Conservation (phyloP, 2,888 invertebrate species). For the Cryptocheilus praepositus region DNA sequence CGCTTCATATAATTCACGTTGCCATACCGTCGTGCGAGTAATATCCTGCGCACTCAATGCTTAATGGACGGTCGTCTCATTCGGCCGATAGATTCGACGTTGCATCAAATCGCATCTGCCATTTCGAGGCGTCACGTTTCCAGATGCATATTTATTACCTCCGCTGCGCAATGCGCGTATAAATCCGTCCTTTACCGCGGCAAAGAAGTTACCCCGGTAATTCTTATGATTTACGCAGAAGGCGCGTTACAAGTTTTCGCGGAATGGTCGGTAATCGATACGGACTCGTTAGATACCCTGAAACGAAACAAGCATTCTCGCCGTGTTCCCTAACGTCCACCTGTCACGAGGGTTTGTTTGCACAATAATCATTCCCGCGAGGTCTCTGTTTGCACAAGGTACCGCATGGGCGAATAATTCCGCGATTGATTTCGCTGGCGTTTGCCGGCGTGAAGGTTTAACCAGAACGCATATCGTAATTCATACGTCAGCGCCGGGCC, state of each 20-base stretch:
- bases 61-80: background rate
- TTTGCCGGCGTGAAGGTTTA: too few relatives aligned
- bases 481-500: slow-evolving; percentile 5
- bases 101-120: too few relatives aligned
- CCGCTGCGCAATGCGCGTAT: too few relatives aligned
- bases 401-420: too few relatives aligned
- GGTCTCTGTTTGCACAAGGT: background rate
- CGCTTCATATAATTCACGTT: too few relatives aligned
- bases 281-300: slow-evolving; percentile 15
- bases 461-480: slow-evolving; percentile 7
- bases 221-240: slow-evolving; percentile 28
- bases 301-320: slow-evolving; percentile 23
- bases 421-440: too few relatives aligned
- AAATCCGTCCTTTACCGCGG: too few relatives aligned
- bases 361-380: slow-evolving; percentile 20
- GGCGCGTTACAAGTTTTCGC: slow-evolving; percentile 21
- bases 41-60: background rate
- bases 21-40: background rate
- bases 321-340: slow-evolving; percentile 11
- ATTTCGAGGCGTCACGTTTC: too few relatives aligned
- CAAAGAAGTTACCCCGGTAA: slow-evolving; percentile 16
- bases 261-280: slow-evolving; percentile 14
- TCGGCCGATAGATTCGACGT: too few relatives aligned
- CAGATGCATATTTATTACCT: too few relatives aligned
- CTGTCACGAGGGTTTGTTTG: slow-evolving; percentile 25